Evolutionary conservation across 2,888 invertebrate species (phyloP).

Genomic region (Scelioninae gen. 1): DNA sequence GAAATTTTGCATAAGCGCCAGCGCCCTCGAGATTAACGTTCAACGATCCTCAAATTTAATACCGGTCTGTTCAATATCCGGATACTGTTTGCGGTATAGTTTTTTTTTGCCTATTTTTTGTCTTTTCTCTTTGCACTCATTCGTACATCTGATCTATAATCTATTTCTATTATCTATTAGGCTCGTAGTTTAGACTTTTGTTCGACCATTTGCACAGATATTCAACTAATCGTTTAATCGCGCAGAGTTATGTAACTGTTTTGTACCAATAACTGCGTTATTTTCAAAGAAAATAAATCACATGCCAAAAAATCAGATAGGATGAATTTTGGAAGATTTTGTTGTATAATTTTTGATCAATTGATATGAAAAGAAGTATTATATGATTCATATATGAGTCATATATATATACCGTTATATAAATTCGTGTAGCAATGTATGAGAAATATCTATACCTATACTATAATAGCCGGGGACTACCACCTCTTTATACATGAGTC

Average conservation of each 20-base stretch:
- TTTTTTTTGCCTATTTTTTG: slow-evolving; percentile 32
- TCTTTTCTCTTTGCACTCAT: slow-evolving; percentile 43
- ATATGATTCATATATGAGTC: slow-evolving; percentile 50
- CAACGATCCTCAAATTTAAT: slow-evolving; percentile 71
- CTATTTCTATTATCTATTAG: slow-evolving; percentile 59
- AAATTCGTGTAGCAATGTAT: slow-evolving; percentile 16
- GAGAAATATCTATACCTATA: slow-evolving; percentile 8
- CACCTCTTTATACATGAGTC: slow-evolving; percentile 39
- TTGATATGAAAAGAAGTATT: slow-evolving; percentile 25
- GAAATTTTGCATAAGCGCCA: slow-evolving; percentile 71
- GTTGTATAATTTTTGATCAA: slow-evolving; percentile 27
- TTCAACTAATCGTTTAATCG: slow-evolving; percentile 42
- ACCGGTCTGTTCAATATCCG: slow-evolving; percentile 68
- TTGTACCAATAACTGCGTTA: neutral
- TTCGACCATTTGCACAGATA: slow-evolving; percentile 29
- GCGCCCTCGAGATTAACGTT: slow-evolving; percentile 69
- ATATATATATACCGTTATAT: slow-evolving; percentile 36
- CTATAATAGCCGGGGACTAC: slow-evolving; percentile 16
- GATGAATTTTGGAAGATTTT: no score
- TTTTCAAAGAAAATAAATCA: neutral
- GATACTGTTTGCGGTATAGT: slow-evolving; percentile 32
- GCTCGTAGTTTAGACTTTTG: slow-evolving; percentile 32
- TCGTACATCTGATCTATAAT: slow-evolving; percentile 65
- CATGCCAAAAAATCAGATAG: no score
- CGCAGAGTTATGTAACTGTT: slow-evolving; percentile 17